Evolutionary conservation across 2,888 invertebrate genomes (phyloP).

Genomic region (Cerastis rubricosa): DNA sequence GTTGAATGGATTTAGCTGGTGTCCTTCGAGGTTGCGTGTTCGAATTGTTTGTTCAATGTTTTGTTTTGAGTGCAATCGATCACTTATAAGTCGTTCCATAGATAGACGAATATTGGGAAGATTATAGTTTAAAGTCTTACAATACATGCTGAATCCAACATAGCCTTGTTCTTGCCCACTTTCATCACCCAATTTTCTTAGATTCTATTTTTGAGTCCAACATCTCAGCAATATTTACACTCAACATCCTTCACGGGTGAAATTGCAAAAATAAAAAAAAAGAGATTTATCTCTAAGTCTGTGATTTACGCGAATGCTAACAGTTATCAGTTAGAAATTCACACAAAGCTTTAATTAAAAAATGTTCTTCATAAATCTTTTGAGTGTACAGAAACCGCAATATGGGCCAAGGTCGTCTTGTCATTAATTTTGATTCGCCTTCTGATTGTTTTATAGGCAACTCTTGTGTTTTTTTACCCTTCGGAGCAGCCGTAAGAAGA

Average conservation of each 20-base stretch:
- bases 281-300: slow-evolving; percentile 40
- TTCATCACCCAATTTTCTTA: neutral
- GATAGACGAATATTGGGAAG: neutral
- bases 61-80: slow-evolving; percentile 1
- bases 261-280: slow-evolving; percentile 41
- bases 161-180: neutral
- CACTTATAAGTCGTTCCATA: neutral
- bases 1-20: slow-evolving; percentile 36
- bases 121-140: neutral
- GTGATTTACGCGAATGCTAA: slow-evolving; percentile 47
- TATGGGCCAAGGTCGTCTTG: slow-evolving; percentile 76
- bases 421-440: slow-evolving; percentile 76
- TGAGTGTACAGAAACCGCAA: slow-evolving; percentile 60
- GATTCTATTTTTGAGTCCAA: slow-evolving; percentile 6
- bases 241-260: slow-evolving; percentile 22
- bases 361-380: slow-evolving; percentile 65
- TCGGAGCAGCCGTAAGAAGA: slow-evolving; percentile 47
- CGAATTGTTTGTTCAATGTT: slow-evolving; percentile 4
- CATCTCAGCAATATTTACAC: slow-evolving; percentile 24
- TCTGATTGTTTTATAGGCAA: slow-evolving; percentile 73
- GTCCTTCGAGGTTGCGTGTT: slow-evolving; percentile 41
- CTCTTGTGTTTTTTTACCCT: slow-evolving; percentile 61
- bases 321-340: slow-evolving; percentile 50
- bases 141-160: neutral
- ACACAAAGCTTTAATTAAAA: slow-evolving; percentile 62